These are phyloP conservation scores for Mylabris sibirica DNA, from an alignment of 2,888 invertebrate genomes.

Conservation along the genomic window DNA sequence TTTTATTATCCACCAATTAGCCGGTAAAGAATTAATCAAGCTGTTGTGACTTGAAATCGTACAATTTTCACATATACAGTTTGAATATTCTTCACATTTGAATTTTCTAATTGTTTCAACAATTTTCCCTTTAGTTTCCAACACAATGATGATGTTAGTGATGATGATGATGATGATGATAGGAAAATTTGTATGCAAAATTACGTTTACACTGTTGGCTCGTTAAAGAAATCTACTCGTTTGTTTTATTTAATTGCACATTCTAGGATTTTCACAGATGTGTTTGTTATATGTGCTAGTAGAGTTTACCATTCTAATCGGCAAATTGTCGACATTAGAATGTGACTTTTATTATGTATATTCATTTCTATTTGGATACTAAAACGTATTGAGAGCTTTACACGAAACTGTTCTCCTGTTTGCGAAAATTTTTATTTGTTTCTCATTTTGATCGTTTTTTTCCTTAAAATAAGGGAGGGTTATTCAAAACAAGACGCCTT, in stretches of 20 bases:
- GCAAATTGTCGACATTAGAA: background rate
- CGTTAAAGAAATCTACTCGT: conserved; percentile 56
- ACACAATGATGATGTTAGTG: conserved; percentile 31
- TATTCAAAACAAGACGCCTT: too few relatives aligned
- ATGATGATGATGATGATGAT: conserved; percentile 30
- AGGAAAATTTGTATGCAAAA: conserved; percentile 56
- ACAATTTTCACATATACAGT: conserved; percentile 16
- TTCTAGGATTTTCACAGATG: conserved; percentile 30
- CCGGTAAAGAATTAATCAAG: conserved; percentile 54
- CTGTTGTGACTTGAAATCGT: conserved; percentile 48
- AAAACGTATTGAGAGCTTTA: background rate
- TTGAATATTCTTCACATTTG: conserved; percentile 41
- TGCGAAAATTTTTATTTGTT: too few relatives aligned
- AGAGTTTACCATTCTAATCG: background rate
- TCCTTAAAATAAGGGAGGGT: too few relatives aligned
- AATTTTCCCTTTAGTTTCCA: conserved; percentile 35
- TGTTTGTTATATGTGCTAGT: conserved; percentile 5
- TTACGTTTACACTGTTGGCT: conserved; percentile 54
- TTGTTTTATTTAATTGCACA: conserved; percentile 49
- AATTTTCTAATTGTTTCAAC: conserved; percentile 47
- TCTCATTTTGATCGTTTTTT: too few relatives aligned
- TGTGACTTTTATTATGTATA: background rate
- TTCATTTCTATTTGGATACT: background rate
- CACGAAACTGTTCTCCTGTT: background rate
- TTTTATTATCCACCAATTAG: conserved; percentile 47